These are phyloP conservation scores for Scolopax bukidnonensis DNA, from an alignment of 2,797 vertebrate species.

Conservation along the genomic window DNA sequence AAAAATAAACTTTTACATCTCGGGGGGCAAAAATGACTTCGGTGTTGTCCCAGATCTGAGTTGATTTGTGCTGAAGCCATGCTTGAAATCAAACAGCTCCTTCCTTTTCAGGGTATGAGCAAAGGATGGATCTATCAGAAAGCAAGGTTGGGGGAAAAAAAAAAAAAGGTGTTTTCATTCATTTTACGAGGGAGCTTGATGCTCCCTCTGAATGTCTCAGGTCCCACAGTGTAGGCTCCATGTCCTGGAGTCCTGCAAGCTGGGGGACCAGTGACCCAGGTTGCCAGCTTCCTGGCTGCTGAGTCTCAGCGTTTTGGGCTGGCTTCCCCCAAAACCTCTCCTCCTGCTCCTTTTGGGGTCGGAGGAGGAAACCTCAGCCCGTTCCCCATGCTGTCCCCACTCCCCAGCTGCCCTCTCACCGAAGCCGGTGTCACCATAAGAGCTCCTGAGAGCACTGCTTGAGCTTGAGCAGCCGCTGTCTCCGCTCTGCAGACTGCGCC, in stretches of 20 bases:
- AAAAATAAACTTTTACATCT: neutral
- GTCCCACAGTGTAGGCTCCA: neutral
- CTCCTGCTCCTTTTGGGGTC: neutral
- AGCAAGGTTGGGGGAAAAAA: neutral
- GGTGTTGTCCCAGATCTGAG: neutral
- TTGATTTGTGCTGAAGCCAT: neutral
- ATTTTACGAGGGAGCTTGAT: neutral
- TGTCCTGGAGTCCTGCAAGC: fast-evolving
- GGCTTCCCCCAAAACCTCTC: neutral
- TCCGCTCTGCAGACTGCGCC: neutral
- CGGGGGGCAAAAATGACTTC: neutral
- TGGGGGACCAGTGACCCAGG: fast-evolving
- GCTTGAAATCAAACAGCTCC: neutral
- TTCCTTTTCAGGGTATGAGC: neutral
- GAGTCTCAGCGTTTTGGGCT: neutral
- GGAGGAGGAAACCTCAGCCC: neutral
- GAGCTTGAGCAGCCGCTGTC: neutral
- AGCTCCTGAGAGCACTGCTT: neutral
- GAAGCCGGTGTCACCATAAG: neutral
- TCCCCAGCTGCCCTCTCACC: neutral
- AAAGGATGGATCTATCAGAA: neutral
- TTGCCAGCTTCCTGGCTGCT: neutral
- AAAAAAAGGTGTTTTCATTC: neutral
- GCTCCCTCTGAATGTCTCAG: neutral
- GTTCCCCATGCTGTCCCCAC: fast-evolving